These are phyloP conservation scores for Pseudomugil tenellus DNA, from an alignment of 2,797 vertebrate species.

Conservation along the genomic window DNA sequence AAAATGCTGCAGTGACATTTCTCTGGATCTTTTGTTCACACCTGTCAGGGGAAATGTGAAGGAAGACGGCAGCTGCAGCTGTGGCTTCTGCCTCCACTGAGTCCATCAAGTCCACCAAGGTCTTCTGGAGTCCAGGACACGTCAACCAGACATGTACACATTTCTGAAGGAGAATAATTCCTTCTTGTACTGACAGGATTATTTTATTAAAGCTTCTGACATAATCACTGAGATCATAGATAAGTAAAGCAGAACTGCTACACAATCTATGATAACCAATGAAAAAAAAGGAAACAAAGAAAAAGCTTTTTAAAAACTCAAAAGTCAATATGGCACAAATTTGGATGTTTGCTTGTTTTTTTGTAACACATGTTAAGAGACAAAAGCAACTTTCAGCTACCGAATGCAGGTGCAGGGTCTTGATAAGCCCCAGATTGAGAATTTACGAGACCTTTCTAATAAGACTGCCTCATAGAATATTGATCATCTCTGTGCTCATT, in stretches of 20 bases:
- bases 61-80: conserved; percentile 69
- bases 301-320: conserved; percentile 10
- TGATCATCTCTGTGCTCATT: conserved; percentile 42
- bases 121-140: conserved; percentile 40
- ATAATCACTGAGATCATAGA: conserved; percentile 38
- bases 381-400: neutral
- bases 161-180: conserved; percentile 22
- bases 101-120: conserved; percentile 47
- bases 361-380: conserved; percentile 3
- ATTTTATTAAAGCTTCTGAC: conserved; percentile 22
- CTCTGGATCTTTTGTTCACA: conserved; percentile 80
- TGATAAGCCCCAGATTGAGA: conserved; percentile 26
- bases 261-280: neutral
- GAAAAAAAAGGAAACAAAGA: conserved; percentile 16
- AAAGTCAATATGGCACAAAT: conserved; percentile 15
- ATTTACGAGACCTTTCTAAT: conserved; percentile 34
- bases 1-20: conserved; percentile 79
- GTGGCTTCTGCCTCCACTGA: conserved; percentile 57
- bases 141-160: conserved; percentile 7
- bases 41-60: conserved; percentile 78
- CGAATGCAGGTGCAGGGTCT: conserved; percentile 2
- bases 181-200: conserved; percentile 31
- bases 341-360: conserved; percentile 5
- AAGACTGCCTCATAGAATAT: conserved; percentile 49
- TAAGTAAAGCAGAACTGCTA: neutral